These are phyloP conservation scores for Phaethornis superciliosus DNA, from an alignment of 2,113 vertebrate species.

Conservation along the genomic window DNA sequence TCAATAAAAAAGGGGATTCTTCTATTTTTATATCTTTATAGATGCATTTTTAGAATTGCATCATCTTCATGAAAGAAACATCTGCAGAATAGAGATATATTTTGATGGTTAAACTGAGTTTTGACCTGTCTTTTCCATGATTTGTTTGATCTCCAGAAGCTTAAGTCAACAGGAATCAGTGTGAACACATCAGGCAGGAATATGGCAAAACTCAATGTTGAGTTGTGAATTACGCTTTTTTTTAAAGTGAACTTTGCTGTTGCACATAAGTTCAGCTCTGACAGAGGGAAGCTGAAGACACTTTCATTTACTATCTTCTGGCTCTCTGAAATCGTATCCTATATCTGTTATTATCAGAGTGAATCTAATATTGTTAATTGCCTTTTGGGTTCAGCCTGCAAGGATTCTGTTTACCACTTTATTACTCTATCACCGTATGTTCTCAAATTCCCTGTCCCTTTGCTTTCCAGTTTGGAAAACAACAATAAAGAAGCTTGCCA, in stretches of 20 bases:
- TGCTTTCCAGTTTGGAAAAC: slow-evolving; percentile 11
- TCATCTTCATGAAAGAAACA: neutral
- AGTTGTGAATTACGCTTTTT: neutral
- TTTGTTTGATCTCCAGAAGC: neutral
- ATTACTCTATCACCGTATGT: neutral
- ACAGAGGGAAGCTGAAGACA: neutral
- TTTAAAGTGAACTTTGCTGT: neutral
- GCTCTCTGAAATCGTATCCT: neutral
- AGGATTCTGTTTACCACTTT: neutral
- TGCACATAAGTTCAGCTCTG: neutral
- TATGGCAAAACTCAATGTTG: neutral
- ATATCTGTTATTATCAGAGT: neutral
- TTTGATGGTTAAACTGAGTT: neutral
- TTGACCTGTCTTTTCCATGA: neutral
- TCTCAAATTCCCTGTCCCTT: neutral
- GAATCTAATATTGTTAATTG: neutral
- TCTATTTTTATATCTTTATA: neutral
- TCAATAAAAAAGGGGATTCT: neutral
- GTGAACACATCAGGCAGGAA: neutral
- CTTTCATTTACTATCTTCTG: neutral
- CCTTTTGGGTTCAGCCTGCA: neutral
- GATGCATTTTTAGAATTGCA: neutral
- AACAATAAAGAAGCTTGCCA: neutral
- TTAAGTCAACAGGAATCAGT: neutral
- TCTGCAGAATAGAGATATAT: neutral